Evolutionary conservation across 2,888 invertebrate genomes (phyloP).

Genomic region (Meteorus colon): DNA sequence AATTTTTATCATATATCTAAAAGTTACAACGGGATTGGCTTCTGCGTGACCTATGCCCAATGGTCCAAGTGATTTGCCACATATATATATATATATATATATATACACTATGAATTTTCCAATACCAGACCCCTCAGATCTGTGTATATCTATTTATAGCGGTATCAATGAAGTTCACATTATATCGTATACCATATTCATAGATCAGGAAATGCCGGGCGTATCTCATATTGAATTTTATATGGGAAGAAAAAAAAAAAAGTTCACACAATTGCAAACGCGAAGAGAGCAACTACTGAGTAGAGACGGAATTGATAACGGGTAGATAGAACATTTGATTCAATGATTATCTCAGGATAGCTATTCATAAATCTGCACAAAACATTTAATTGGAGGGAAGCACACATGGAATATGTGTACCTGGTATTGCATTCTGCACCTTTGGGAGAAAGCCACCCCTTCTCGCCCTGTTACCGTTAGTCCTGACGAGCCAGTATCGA

Average conservation of each 20-base stretch:
- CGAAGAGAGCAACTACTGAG: too few relatives aligned
- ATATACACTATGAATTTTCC: conserved; percentile 47
- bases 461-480: conserved; percentile 44
- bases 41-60: conserved; percentile 72
- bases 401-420: conserved; percentile 33
- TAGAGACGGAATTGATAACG: too few relatives aligned
- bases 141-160: conserved; percentile 9
- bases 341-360: too few relatives aligned
- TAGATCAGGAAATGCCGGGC: too few relatives aligned
- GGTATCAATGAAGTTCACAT: neutral
- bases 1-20: conserved; percentile 70
- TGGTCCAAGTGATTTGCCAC: conserved; percentile 66
- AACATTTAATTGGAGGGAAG: conserved; percentile 28
- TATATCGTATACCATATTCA: too few relatives aligned
- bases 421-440: conserved; percentile 37
- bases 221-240: too few relatives aligned
- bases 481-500: conserved; percentile 66
- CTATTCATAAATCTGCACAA: conserved; percentile 24
- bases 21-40: conserved; percentile 67
- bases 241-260: too few relatives aligned
- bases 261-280: too few relatives aligned
- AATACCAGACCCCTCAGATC: conserved; percentile 39
- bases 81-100: neutral
- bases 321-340: too few relatives aligned
- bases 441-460: conserved; percentile 54